Evolutionary conservation across 2,113 vertebrate species (phyloP).

Genomic region (Nasalis larvatus): DNA sequence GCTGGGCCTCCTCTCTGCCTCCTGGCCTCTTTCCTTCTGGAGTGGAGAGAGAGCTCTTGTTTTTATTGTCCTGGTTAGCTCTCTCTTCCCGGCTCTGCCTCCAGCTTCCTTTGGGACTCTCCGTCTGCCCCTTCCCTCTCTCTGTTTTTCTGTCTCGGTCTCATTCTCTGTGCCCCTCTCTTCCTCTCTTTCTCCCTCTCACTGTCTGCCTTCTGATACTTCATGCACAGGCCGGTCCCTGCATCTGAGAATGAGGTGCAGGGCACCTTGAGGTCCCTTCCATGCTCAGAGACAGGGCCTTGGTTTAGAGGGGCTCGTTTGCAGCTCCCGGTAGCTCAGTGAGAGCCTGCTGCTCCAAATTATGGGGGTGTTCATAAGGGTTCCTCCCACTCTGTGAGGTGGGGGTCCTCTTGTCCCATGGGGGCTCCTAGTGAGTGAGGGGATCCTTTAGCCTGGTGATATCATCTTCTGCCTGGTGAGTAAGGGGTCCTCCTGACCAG

Average conservation of each 20-base stretch:
- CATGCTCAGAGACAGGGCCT: accelerated
- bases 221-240: too few relatives aligned
- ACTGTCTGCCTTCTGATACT: background rate
- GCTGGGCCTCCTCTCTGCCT: background rate
- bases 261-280: background rate
- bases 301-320: background rate
- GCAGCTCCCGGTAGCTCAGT: background rate
- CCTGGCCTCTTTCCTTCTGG: background rate
- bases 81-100: background rate
- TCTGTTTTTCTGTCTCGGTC: background rate
- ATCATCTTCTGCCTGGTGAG: background rate
- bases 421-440: background rate
- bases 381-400: background rate
- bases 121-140: background rate
- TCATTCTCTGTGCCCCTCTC: background rate
- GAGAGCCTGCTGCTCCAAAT: background rate
- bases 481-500: background rate
- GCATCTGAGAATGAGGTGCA: background rate
- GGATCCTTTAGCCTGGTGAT: background rate
- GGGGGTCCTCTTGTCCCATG: background rate
- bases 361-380: background rate
- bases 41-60: background rate
- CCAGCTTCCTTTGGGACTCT: background rate
- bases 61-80: background rate
- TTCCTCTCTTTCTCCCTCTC: background rate